Evolutionary conservation across 1,140 invertebrate species (phyloP), one percentile per base, ranked within the genome.

Genomic region (Heliconius congener): DNA sequence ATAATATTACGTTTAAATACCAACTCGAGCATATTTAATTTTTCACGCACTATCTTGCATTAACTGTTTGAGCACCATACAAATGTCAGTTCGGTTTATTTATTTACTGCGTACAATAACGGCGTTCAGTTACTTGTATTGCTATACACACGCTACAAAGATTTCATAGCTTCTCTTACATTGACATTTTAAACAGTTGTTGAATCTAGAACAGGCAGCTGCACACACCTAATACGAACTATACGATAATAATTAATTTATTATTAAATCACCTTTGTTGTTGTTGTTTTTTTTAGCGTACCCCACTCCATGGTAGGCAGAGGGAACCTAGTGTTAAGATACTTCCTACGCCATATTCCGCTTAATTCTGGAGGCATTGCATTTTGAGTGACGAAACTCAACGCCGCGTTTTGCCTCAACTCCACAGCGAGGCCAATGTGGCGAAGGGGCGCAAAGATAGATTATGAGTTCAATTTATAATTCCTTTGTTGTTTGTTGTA

Each of bases 1-100:
- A 46, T 46, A 46, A 46, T 16, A 46, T 46, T 16, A 46, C 42
- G 72, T 84, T 81, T 77, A 72, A 23, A 23, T 55, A 82, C 75
- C 74, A 83, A 79, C 77, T 85, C 84, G 82, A 60, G 84, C 76
- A 78, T 82, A 83, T 76, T 82, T 52, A 82, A 82, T 60, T 79
- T 82, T 82, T 82, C 81, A 82, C 81, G 81, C 81, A 79, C 55
- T 57, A 57, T 57, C 52, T 19, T 55, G n/a, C 60, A 76, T 76
- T 79, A 76, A 79, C 23, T 79, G 74, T 71, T 57, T 70, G 72
- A 76, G 46, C 46, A 72, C 71, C 78, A 57, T 76, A 52, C 73
- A 70, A 72, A 72, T 57, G 78, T 79, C 74, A 23, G 66, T 23
- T 66, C 1, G 23, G 60, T 66, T 66, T 66, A 16, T 66, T 66